Base-by-base conservation (phyloP, 2,797 vertebrate genomes). In the Cossypha polioptera region DNA sequence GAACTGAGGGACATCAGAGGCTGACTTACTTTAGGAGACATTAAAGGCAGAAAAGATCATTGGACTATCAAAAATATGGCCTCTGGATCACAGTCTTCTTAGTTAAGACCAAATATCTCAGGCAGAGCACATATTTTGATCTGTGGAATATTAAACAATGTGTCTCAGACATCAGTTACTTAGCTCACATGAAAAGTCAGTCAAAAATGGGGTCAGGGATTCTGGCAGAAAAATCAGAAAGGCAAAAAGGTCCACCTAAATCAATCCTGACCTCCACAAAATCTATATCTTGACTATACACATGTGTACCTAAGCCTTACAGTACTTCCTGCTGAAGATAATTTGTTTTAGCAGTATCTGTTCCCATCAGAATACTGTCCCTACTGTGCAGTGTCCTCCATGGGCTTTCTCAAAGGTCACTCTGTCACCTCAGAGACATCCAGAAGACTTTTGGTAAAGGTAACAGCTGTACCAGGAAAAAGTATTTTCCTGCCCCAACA, bases 401-500 rank as follows among this genome's bases (percentile, higher is more conserved):
- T 0, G 0, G 45, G 4, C 8, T 16, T 21, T 18, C 58, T 55
- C 65, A 74, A 38, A 66, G 59, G 24, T 51, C n/a, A 24, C 15
- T 66, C 38, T 29, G 21, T 35, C 78, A 67, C 59, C 36, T 63
- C 8, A 1, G 54, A 86, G 35, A 58, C 6, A 48, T 10, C 7
- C 4, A 1, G 21, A n/a, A 77, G 53, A 15, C 25, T 33, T 48
- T 48, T 0, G 0, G 35, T 24, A 90, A 67, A 71, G 26, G 26
- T 28, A 58, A 47, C 7, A 73, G 36, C 19, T 65, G 3, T 29
- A 45, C 38, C 36, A 33, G 28, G 36, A 71, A 75, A 54, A 88
- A 36, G 24, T 36, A 33, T 59, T 36, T 65, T 72, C 31, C 45
- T 68, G 29, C 16, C 33, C 7, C 26, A 33, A 16, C 5, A 66